Base-by-base conservation (phyloP, 1,140 invertebrate species). In the Drosophila ohnishii region DNA sequence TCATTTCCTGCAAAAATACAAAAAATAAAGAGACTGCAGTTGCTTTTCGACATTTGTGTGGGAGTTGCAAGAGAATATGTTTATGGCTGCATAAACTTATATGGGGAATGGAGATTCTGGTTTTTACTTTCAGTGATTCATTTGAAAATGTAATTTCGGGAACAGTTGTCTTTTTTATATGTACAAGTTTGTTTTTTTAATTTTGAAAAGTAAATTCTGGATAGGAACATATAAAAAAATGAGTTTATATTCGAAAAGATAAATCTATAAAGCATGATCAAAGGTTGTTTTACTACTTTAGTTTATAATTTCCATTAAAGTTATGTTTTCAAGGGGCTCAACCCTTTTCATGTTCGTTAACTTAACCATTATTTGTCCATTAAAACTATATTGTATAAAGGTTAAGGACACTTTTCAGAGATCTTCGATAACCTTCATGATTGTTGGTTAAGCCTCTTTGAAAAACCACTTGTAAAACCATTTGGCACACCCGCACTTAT, bases 1-100 rank as follows among this genome's bases (percentile, higher is more conserved):
- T 86, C 79, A 86, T 86, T 86, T 86, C 83, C 83, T 83, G 83
- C 72, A 71, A 59, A 64, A 9, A 67, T 56, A 40, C 11, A 74
- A 5, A 47, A 14, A 59, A 62, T 39, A 25, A 34, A 44, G 28
- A 37, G 16, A 35, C 16, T 63, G 58, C 40, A 59, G 44, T 34
- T 35, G 16, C 39, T n/a, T 51, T 51, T 44, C 45, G 35, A n/a
- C 45, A 22, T 57, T 62, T 48, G 59, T 59, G 74, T 77, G 64
- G 74, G 73, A 60, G 73, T 73, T 73, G 57, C 34, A 62, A 40
- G 70, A 73, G 70, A 73, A 73, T 73, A 62, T 73, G 67, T 70
- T 71, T 71, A 71, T 71, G 30, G 35, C 67, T 71, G 42, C 47
- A 71, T 71, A 50, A 71, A 71, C 51, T 59, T 50, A 35, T 59